These are phyloP conservation scores for Murina feae DNA, from an alignment of 2,113 vertebrate species.

Conservation along the genomic window DNA sequence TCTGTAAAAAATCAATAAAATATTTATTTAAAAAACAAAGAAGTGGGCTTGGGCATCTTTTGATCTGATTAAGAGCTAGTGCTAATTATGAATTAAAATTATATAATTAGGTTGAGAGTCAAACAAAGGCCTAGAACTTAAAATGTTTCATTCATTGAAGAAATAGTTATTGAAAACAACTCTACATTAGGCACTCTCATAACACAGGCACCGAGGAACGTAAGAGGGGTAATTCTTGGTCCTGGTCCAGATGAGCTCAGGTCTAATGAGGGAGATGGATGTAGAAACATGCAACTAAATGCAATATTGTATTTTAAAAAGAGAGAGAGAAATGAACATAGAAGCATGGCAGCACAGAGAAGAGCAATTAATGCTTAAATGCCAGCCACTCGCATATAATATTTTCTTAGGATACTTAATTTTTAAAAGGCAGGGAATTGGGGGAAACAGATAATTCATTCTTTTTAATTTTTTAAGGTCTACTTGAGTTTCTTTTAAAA, in stretches of 20 bases:
- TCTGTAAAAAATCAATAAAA: no score
- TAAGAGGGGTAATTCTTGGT: background rate
- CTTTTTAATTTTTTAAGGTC: background rate
- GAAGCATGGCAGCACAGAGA: background rate
- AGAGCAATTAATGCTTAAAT: background rate
- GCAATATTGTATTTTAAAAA: background rate
- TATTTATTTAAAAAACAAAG: no score
- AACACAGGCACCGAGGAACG: background rate
- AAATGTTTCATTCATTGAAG: background rate
- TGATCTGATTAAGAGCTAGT: slow-evolving; percentile 29
- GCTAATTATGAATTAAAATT: slow-evolving; percentile 37
- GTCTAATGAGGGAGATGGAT: background rate
- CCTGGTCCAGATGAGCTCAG: background rate
- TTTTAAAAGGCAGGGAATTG: slow-evolving; percentile 4
- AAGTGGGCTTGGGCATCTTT: background rate
- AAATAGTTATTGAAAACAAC: background rate
- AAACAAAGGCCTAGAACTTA: background rate
- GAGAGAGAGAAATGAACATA: background rate
- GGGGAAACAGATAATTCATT: background rate
- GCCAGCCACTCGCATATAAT: background rate
- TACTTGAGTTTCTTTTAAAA: background rate
- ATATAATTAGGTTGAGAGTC: slow-evolving; percentile 17
- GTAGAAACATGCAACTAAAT: background rate
- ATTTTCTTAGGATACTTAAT: background rate
- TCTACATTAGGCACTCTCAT: background rate